Conservation (phyloP, 2,113 vertebrate genomes). For the Casuarius casuarius region DNA sequence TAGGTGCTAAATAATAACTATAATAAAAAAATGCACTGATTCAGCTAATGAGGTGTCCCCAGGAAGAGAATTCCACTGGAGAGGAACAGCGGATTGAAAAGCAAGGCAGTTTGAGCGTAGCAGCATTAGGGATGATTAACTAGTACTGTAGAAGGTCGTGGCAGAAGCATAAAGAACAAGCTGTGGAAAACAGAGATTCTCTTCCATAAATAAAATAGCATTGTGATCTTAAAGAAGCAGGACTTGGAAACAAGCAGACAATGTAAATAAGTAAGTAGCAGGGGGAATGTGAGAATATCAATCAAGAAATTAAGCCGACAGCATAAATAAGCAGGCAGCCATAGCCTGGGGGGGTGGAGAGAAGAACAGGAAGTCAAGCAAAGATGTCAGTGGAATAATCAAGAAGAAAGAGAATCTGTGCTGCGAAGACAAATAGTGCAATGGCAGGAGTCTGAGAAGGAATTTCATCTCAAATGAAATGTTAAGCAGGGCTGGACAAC, state of each 20-base stretch:
- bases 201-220: slow-evolving; percentile 64
- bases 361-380: slow-evolving; percentile 50
- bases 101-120: neutral
- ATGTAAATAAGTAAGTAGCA: slow-evolving; percentile 71
- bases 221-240: slow-evolving; percentile 57
- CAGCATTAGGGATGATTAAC: slow-evolving; percentile 54
- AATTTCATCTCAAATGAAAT: slow-evolving; percentile 17
- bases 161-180: slow-evolving; percentile 63
- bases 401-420: slow-evolving; percentile 4
- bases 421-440: slow-evolving; percentile 37
- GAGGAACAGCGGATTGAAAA: neutral
- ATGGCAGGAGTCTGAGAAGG: neutral
- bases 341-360: slow-evolving; percentile 53
- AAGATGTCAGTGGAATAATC: slow-evolving; percentile 28
- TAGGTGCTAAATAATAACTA: slow-evolving; percentile 41
- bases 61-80: slow-evolving; percentile 16
- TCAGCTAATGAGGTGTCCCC: neutral
- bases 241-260: slow-evolving; percentile 49
- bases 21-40: neutral
- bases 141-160: slow-evolving; percentile 46
- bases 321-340: slow-evolving; percentile 72
- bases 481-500: slow-evolving; percentile 2
- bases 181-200: slow-evolving; percentile 54
- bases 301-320: slow-evolving; percentile 73
- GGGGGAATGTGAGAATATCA: slow-evolving; percentile 70